A percentile compares a stretch with the other conserved stretches of the same genome.
These are phyloP conservation scores for Candidula unifasciata DNA, from an alignment of 2,888 invertebrate species.

Conservation along the genomic window DNA sequence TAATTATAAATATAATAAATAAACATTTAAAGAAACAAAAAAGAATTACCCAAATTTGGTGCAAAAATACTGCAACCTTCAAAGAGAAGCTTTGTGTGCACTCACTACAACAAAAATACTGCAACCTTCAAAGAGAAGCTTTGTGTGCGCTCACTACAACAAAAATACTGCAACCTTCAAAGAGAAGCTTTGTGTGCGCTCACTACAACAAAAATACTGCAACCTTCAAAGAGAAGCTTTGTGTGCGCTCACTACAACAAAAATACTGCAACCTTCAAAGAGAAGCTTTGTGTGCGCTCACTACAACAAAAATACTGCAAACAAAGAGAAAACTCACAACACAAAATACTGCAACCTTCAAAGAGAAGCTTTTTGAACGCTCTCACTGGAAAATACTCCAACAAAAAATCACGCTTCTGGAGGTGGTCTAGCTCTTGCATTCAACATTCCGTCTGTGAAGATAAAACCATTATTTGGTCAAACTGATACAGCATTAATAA, in stretches of 20 bases:
- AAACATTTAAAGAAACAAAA: no score
- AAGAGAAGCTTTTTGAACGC: conserved; percentile 98
- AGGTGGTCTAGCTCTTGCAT: conserved; percentile 95
- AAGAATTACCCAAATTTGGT: no score
- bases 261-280: conserved; percentile 99
- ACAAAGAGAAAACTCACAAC: no score
- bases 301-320: no score
- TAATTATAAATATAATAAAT: no score
- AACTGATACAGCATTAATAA: not conserved
- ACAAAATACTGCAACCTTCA: conserved; percentile 90
- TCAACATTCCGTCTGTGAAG: conserved; percentile 90
- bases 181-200: conserved; percentile 98
- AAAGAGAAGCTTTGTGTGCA: no score
- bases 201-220: no score
- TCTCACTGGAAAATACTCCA: conserved; percentile 98
- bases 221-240: conserved; percentile 99
- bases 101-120: no score
- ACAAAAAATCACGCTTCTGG: conserved; percentile 94
- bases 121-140: conserved; percentile 99
- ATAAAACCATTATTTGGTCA: not conserved
- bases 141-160: conserved; percentile 99
- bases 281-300: conserved; percentile 98
- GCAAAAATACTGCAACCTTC: no score
- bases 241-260: conserved; percentile 99
- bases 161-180: conserved; percentile 99